Conservation (phyloP, 1,140 invertebrate species). For the Drosophila biarmipes region DNA sequence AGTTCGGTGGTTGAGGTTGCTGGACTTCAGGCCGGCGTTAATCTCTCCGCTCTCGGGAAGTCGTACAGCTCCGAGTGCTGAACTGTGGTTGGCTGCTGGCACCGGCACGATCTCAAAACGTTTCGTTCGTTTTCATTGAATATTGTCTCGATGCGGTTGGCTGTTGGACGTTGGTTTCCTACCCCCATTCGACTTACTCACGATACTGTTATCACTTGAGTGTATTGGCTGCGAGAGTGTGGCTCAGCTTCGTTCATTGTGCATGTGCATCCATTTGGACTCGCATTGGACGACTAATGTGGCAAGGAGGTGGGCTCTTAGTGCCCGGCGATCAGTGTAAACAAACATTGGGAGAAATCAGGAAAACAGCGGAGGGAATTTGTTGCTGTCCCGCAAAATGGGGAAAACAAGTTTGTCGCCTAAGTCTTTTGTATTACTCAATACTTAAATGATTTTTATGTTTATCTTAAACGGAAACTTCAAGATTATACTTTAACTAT, state of each 20-base stretch:
- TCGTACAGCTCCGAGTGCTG: constrained; percentile 33
- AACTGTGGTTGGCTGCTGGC: constrained; percentile 73
- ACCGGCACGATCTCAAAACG: constrained; percentile 60
- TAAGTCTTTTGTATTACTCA: constrained; percentile 55
- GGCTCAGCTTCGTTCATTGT: constrained; percentile 55
- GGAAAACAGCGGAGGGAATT: constrained; percentile 56
- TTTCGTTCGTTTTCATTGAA: constrained; percentile 81
- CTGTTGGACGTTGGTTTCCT: constrained; percentile 59
- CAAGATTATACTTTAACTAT: background rate
- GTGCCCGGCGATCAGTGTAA: constrained; percentile 70
- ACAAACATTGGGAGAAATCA: constrained; percentile 54
- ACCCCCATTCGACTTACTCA: constrained; percentile 57
- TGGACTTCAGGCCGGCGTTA: background rate
- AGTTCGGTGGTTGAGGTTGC: constrained; percentile 5
- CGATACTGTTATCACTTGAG: constrained; percentile 71
- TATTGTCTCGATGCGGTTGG: constrained; percentile 74
- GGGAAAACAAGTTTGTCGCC: constrained; percentile 73
- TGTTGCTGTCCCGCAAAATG: constrained; percentile 67
- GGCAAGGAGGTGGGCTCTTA: constrained; percentile 77
- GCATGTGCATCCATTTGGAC: constrained; percentile 78
- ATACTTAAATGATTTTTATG: background rate
- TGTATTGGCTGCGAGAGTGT: constrained; percentile 33
- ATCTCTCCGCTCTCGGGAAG: constrained; percentile 9
- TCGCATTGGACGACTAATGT: constrained; percentile 73
- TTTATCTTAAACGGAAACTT: background rate